Conservation (phyloP, 2,797 vertebrate species). For the Lycodopsis pacificus region DNA sequence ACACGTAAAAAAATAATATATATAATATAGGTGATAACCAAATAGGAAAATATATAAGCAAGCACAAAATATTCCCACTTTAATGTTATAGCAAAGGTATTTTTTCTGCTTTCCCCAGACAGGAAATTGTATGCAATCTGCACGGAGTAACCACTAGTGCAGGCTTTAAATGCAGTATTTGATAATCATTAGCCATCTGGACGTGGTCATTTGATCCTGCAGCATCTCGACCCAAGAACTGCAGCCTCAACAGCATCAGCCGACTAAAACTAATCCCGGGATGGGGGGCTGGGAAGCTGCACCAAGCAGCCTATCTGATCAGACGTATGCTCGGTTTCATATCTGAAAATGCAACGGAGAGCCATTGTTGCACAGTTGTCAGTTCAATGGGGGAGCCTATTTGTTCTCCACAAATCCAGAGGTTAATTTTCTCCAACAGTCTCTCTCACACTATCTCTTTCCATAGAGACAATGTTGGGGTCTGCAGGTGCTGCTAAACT, state of each 20-base stretch:
- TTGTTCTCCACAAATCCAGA: not conserved
- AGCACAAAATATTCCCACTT: not conserved
- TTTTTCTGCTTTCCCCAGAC: slow-evolving; percentile 8
- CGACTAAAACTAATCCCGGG: slow-evolving; percentile 70
- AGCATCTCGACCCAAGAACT: slow-evolving; percentile 74
- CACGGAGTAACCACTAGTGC: slow-evolving; percentile 33
- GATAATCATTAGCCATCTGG: slow-evolving; percentile 85
- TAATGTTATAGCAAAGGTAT: slow-evolving; percentile 40
- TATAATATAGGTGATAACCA: not conserved
- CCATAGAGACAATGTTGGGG: not conserved
- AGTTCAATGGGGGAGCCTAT: not conserved
- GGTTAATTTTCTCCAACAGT: not conserved
- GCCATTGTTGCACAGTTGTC: not conserved
- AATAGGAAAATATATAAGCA: not conserved
- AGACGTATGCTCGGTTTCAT: slow-evolving; percentile 33
- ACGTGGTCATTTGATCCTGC: slow-evolving; percentile 85
- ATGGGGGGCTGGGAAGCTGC: slow-evolving; percentile 52
- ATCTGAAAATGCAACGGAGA: slow-evolving; percentile 30
- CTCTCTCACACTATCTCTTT: not conserved
- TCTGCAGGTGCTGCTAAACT: slow-evolving; percentile 17
- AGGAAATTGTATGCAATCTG: slow-evolving; percentile 60
- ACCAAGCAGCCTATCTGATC: slow-evolving; percentile 19
- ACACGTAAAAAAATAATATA: too few relatives aligned
- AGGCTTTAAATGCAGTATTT: slow-evolving; percentile 69
- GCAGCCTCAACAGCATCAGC: slow-evolving; percentile 74